Percentiles rank a stretch among this genome's conserved stretches.
Conservation (phyloP, 1,140 invertebrate species). For the Anastrepha obliqua region DNA sequence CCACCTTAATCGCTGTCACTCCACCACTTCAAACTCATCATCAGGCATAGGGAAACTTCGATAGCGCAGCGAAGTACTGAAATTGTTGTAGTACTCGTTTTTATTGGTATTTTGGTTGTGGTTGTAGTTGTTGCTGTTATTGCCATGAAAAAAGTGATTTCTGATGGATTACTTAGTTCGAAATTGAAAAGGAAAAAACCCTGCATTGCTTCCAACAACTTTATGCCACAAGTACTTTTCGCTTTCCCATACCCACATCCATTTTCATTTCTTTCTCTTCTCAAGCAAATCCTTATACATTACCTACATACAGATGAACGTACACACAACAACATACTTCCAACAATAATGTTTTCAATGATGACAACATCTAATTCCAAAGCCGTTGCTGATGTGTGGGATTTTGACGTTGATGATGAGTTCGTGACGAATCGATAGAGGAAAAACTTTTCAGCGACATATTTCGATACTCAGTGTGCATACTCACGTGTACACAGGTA, state of each 20-base stretch:
- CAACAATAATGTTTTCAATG: slow-evolving; percentile 16
- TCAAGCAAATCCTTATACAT: not conserved
- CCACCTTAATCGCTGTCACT: slow-evolving; percentile 55
- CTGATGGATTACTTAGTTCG: slow-evolving; percentile 44
- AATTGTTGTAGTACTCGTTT: not conserved
- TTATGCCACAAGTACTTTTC: slow-evolving; percentile 3
- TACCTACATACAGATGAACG: not conserved
- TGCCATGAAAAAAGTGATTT: not conserved
- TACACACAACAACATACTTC: not conserved
- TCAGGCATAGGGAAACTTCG: not conserved
- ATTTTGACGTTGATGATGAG: not conserved
- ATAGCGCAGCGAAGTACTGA: not conserved
- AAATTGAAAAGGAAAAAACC: slow-evolving; percentile 13
- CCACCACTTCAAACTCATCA: slow-evolving; percentile 29
- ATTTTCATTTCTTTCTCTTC: not conserved
- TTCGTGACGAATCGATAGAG: slow-evolving; percentile 37
- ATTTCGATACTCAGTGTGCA: too few relatives aligned
- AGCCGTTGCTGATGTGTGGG: slow-evolving; percentile 14
- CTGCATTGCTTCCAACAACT: not conserved
- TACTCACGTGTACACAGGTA: too few relatives aligned
- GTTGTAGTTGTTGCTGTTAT: not conserved
- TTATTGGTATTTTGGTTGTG: not conserved
- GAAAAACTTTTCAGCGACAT: slow-evolving; percentile 22
- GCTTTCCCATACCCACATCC: not conserved
- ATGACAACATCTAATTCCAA: slow-evolving; percentile 28